Conservation (phyloP, 2,797 vertebrate genomes). For the Peromyscus attwateri region DNA sequence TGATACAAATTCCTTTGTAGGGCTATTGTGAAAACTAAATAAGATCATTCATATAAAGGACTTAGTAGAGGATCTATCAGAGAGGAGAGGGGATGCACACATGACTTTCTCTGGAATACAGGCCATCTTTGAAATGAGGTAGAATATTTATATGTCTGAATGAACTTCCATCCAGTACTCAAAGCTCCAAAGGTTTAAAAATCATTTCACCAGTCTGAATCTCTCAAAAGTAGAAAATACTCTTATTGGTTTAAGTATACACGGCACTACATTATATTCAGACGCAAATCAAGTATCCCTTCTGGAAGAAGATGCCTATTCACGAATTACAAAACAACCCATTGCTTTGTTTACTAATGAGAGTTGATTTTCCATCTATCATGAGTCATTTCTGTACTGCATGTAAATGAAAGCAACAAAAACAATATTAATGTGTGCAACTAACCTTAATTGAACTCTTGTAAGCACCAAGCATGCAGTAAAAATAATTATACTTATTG, state of each 20-base stretch:
- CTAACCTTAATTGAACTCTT: not conserved
- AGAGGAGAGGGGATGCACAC: not conserved
- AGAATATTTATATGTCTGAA: not conserved
- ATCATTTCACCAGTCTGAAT: not conserved
- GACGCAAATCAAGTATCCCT: not conserved
- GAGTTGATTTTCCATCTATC: not conserved
- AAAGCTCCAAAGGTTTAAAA: constrained; percentile 30
- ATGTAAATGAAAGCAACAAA: not conserved
- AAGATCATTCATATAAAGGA: not conserved
- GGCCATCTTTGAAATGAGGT: not conserved
- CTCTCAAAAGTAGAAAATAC: not conserved
- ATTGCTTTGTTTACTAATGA: not conserved
- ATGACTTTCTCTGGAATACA: not conserved
- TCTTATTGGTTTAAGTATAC: not conserved
- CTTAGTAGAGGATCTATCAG: not conserved
- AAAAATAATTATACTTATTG: not conserved
- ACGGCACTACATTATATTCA: not conserved
- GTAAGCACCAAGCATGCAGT: not conserved
- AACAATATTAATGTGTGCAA: not conserved
- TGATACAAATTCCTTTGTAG: not conserved
- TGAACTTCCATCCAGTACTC: not conserved
- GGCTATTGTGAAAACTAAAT: constrained; percentile 15
- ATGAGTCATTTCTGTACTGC: not conserved
- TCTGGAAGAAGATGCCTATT: not conserved
- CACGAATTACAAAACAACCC: not conserved